Conservation (phyloP, 2,888 invertebrate species). For the Marasmarcha lunaedactyla region DNA sequence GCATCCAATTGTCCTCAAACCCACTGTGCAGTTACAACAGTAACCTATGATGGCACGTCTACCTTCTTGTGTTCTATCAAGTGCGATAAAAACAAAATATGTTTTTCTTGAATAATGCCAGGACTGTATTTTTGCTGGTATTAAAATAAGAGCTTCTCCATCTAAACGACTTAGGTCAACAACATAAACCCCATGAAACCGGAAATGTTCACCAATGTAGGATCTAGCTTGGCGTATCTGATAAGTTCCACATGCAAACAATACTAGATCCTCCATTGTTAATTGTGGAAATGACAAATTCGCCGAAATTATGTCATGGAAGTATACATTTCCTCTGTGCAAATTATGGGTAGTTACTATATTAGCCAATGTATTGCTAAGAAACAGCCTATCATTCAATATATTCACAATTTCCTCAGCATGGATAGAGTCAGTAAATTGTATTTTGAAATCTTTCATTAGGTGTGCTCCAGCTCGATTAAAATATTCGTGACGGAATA, state of each 20-base stretch:
- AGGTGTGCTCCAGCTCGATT: background rate
- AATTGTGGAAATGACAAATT: background rate
- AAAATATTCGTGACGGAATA: slow-evolving; percentile 1
- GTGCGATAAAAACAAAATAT: background rate
- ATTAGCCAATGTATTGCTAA: too few species aligned
- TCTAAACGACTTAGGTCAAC: too few species aligned
- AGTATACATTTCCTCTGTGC: background rate
- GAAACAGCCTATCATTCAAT: background rate
- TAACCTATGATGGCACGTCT: background rate
- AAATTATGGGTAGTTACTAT: too few species aligned
- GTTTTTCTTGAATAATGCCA: background rate
- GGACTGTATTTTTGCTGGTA: background rate
- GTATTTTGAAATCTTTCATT: background rate
- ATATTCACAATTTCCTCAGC: background rate
- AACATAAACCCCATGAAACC: slow-evolving; percentile 7
- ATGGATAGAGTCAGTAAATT: background rate
- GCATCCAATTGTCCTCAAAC: background rate
- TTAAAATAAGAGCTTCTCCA: too few species aligned
- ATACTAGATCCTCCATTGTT: background rate
- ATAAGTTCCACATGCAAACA: slow-evolving; percentile 3
- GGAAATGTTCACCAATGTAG: slow-evolving; percentile 7
- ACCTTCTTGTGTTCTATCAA: background rate
- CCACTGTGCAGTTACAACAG: background rate
- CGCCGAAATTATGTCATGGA: background rate
- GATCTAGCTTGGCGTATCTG: slow-evolving; percentile 7